Evolutionary conservation across 2,113 vertebrate species (phyloP).

Genomic region (Beaufortia kweichowensis): DNA sequence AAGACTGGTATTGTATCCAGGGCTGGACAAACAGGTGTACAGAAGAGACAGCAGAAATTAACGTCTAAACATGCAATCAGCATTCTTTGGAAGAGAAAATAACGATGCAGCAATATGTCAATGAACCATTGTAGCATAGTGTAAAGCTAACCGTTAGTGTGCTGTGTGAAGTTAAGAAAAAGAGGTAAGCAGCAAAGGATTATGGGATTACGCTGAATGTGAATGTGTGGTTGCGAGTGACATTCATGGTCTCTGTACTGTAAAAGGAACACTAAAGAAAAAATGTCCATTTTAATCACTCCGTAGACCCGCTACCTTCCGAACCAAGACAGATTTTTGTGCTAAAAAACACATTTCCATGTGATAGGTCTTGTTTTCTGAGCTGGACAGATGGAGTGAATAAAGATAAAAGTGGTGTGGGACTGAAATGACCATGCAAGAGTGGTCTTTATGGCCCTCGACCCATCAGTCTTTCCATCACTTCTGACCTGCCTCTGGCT

Average conservation of each 20-base stretch:
- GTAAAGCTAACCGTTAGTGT: slow-evolving; percentile 26
- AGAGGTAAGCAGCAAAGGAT: slow-evolving; percentile 20
- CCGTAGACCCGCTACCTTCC: neutral
- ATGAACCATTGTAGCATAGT: slow-evolving; percentile 24
- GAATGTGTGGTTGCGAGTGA: slow-evolving; percentile 3
- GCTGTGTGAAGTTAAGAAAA: neutral
- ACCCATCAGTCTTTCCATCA: slow-evolving; percentile 24
- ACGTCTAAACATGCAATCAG: neutral
- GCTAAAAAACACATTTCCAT: neutral
- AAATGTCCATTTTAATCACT: neutral
- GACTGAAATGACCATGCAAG: slow-evolving; percentile 9
- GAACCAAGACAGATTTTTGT: neutral
- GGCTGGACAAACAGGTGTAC: neutral
- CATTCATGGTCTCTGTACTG: neutral
- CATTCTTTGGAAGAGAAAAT: slow-evolving; percentile 26
- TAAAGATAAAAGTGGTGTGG: neutral
- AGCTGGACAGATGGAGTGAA: neutral
- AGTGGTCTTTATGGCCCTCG: slow-evolving; percentile 20
- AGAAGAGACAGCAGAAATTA: slow-evolving; percentile 27
- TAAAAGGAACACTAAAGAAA: neutral
- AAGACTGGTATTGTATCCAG: slow-evolving; percentile 12
- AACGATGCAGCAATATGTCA: neutral
- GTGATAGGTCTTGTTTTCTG: neutral
- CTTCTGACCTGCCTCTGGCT: slow-evolving; percentile 21
- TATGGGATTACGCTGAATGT: neutral